These are phyloP conservation scores for Hyppa rectilinea DNA, from an alignment of 2,888 invertebrate genomes.

Conservation along the genomic window DNA sequence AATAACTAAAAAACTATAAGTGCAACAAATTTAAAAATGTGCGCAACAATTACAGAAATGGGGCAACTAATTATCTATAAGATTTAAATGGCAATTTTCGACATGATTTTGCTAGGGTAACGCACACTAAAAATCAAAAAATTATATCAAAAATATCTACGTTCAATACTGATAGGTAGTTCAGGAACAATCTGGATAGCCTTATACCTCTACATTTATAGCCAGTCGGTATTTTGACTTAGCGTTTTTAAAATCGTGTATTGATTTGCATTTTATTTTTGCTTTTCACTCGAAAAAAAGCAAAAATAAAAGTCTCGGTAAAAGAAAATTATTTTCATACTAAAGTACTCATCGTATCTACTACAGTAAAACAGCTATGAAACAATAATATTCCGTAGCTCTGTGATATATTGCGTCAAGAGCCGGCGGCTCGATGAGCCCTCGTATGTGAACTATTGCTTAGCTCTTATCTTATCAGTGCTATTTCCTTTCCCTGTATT, in stretches of 20 bases:
- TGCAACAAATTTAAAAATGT: too few species aligned
- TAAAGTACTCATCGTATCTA: not conserved
- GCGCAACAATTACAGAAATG: too few species aligned
- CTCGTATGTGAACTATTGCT: constrained; percentile 44
- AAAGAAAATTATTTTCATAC: constrained; percentile 2
- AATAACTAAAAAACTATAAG: too few species aligned
- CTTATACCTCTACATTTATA: not conserved
- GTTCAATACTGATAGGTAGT: not conserved
- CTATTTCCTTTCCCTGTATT: constrained; percentile 50
- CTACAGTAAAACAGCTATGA: constrained; percentile 20
- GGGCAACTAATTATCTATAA: too few species aligned
- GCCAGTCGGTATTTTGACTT: not conserved
- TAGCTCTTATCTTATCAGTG: constrained; percentile 50
- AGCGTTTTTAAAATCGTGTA: not conserved
- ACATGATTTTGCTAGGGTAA: too few species aligned
- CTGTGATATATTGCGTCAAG: constrained; percentile 33
- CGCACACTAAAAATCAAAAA: too few species aligned
- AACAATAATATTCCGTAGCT: constrained; percentile 41
- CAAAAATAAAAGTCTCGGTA: not conserved
- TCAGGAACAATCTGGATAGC: not conserved
- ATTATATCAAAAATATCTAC: not conserved
- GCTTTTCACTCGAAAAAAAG: not conserved
- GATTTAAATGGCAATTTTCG: too few species aligned
- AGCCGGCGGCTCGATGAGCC: constrained; percentile 34
- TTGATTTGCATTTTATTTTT: not conserved